These are phyloP conservation scores for Harpalus rufipes DNA, from an alignment of 2,888 invertebrate genomes.

Conservation along the genomic window DNA sequence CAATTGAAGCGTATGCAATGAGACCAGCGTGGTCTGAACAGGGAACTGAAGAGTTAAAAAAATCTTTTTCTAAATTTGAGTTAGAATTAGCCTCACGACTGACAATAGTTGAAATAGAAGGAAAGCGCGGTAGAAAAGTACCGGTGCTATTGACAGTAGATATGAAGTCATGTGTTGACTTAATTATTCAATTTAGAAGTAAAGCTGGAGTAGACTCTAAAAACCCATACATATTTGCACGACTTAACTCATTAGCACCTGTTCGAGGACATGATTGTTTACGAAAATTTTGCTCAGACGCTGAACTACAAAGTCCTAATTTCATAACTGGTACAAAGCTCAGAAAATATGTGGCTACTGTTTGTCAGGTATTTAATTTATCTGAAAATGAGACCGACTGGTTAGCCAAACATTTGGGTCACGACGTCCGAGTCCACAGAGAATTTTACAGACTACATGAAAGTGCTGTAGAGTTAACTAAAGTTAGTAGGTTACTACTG, in stretches of 20 bases:
- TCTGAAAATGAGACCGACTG: constrained; percentile 71
- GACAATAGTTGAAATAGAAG: constrained; percentile 45
- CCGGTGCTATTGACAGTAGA: constrained; percentile 68
- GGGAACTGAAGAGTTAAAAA: constrained; percentile 31
- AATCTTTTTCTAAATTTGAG: constrained; percentile 56
- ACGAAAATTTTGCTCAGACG: constrained; percentile 63
- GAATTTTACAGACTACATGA: too few species aligned
- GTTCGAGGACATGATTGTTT: constrained; percentile 68
- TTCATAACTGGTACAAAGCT: constrained; percentile 70
- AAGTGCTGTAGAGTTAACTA: too few species aligned
- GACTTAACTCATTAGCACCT: constrained; percentile 41
- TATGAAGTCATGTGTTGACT: constrained; percentile 61
- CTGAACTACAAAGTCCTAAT: constrained; percentile 67
- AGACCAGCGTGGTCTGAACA: constrained; percentile 1
- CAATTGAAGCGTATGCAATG: constrained; percentile 24
- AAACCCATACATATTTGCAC: constrained; percentile 68
- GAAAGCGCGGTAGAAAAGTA: constrained; percentile 67
- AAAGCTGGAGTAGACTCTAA: not conserved
- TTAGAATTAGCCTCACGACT: constrained; percentile 36
- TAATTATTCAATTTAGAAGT: constrained; percentile 14
- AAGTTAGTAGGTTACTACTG: too few species aligned
- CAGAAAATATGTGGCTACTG: constrained; percentile 71
- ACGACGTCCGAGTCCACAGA: too few species aligned
- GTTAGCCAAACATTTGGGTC: constrained; percentile 70
- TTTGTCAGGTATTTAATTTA: constrained; percentile 70